Conservation (phyloP, 1,140 invertebrate species). For the Caenorhabditis remanei region DNA sequence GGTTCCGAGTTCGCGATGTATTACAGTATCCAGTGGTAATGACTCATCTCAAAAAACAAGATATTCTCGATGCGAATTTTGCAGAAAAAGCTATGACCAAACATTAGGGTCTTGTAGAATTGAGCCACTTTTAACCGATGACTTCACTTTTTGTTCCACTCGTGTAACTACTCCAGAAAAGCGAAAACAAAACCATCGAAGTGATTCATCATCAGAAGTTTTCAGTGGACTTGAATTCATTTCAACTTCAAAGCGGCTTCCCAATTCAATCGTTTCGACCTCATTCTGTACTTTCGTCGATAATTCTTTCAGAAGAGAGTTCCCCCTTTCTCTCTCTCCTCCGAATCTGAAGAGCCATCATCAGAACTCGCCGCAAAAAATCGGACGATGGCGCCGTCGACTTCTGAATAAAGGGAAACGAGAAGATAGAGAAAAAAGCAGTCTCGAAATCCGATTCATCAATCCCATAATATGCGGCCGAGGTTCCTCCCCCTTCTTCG, state of each 20-base stretch:
- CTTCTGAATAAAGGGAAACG: constrained; percentile 8
- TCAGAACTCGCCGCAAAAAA: neutral
- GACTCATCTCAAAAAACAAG: too few relatives aligned
- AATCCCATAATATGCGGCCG: constrained; percentile 46
- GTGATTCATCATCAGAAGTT: neutral
- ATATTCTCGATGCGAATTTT: too few relatives aligned
- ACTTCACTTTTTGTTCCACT: constrained; percentile 17
- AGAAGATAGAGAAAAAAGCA: neutral
- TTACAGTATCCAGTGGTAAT: too few relatives aligned
- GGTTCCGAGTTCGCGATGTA: too few relatives aligned
- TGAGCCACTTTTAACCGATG: constrained; percentile 44
- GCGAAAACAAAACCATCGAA: neutral
- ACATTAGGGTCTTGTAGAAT: constrained; percentile 9
- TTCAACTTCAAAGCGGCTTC: neutral
- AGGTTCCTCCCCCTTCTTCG: constrained; percentile 26
- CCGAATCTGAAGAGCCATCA: constrained; percentile 11
- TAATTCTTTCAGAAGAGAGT: neutral
- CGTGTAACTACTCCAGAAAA: neutral
- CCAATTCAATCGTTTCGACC: neutral
- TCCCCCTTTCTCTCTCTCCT: neutral
- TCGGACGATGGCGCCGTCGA: neutral
- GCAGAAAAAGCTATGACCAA: neutral
- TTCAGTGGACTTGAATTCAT: neutral
- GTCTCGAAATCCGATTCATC: constrained; percentile 51
- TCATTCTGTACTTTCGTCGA: constrained; percentile 1